Evolutionary conservation across 1,140 invertebrate species (phyloP).

Genomic region (Anastrepha ludens): DNA sequence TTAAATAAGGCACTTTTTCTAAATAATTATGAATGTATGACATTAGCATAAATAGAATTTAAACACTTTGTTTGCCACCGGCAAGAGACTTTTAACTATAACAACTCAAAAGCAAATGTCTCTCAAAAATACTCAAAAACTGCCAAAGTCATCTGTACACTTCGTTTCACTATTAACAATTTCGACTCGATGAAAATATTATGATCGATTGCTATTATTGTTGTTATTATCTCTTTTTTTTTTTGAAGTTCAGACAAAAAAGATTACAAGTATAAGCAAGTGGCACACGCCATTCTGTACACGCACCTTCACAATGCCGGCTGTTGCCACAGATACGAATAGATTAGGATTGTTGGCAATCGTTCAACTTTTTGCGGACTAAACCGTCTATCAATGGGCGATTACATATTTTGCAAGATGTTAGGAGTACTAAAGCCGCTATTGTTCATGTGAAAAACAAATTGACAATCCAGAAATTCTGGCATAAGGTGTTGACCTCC

Average conservation of each 20-base stretch:
- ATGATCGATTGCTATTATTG: conserved; percentile 19
- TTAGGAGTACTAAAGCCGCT: background rate
- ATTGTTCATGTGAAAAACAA: background rate
- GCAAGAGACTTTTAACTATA: background rate
- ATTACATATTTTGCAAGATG: background rate
- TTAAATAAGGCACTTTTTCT: conserved; percentile 9
- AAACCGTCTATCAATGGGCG: background rate
- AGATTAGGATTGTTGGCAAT: conserved; percentile 4
- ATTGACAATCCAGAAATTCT: conserved; percentile 8
- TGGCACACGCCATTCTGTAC: background rate
- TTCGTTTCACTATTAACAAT: background rate
- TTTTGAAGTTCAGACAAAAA: background rate
- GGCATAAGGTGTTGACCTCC: background rate
- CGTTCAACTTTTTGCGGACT: background rate
- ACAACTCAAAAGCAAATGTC: background rate
- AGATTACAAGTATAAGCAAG: background rate
- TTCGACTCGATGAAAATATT: background rate
- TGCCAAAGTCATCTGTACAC: background rate
- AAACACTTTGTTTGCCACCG: background rate
- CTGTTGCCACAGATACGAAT: conserved; percentile 5
- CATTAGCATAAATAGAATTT: background rate
- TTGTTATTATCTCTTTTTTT: background rate
- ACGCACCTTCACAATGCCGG: background rate
- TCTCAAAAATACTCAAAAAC: background rate
- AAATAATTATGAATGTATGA: background rate